These are phyloP conservation scores for Poeciliopsis occidentalis DNA, from an alignment of 2,113 vertebrate species.

Conservation along the genomic window DNA sequence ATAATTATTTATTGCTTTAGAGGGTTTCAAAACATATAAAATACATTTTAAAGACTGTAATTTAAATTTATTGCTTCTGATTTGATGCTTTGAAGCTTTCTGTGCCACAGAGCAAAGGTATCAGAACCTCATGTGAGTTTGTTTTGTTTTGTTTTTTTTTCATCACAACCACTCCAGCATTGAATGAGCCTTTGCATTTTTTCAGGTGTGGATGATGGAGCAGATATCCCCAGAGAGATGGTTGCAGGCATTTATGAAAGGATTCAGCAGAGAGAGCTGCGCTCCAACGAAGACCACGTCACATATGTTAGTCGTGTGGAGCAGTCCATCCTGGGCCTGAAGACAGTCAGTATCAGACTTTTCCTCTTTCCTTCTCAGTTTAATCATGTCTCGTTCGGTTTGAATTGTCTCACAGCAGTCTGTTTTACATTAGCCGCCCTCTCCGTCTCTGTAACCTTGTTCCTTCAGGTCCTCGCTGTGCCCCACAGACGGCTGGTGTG, in stretches of 20 bases:
- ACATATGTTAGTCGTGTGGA: conserved; percentile 98
- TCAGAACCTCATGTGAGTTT: no score
- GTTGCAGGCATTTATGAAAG: conserved; percentile 97
- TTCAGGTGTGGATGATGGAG: conserved; percentile 95
- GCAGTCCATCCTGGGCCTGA: conserved; percentile 97
- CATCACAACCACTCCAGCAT: background rate
- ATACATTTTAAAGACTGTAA: background rate
- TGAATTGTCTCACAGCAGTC: conserved; percentile 26
- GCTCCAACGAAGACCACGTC: conserved; percentile 97
- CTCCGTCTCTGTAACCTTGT: conserved; percentile 37
- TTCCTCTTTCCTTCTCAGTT: conserved; percentile 3
- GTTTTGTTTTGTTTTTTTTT: background rate
- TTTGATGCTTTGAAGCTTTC: background rate
- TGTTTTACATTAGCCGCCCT: conserved; percentile 34
- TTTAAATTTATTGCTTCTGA: background rate
- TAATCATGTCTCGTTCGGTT: conserved; percentile 17
- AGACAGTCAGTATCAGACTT: conserved; percentile 86
- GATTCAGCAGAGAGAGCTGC: conserved; percentile 96
- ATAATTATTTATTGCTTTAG: background rate
- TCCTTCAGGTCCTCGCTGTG: conserved; percentile 89
- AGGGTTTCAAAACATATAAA: background rate
- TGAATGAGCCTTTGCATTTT: conserved; percentile 16
- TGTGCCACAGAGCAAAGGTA: background rate
- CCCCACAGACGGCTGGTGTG: conserved; percentile 96
- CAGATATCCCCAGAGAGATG: conserved; percentile 96